phyloP scores from a whole-genome alignment of 2,797 vertebrate species.

The Kryptopterus vitreolus region DNA sequence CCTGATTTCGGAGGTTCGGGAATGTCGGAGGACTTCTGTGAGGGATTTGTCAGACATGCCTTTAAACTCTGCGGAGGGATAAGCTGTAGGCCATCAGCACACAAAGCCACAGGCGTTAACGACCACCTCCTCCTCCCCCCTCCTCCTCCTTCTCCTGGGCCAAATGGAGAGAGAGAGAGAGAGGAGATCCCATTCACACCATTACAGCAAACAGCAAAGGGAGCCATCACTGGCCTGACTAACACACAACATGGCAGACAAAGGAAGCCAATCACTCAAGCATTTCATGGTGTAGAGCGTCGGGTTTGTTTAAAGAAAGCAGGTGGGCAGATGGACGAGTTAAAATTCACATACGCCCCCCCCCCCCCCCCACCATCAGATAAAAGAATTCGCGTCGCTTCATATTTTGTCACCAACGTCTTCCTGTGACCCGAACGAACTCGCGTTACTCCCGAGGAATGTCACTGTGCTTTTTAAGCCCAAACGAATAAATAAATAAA shows the following conservation, averaged over 20 bases:
- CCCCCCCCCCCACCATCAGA: no score
- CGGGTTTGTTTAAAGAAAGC: constrained; percentile 34
- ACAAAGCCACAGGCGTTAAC: constrained; percentile 51
- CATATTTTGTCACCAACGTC: constrained; percentile 32
- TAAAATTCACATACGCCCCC: constrained; percentile 49
- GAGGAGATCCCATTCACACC: constrained; percentile 64
- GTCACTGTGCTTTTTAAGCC: constrained; percentile 21
- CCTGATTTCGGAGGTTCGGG: constrained; percentile 22
- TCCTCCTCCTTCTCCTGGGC: constrained; percentile 37
- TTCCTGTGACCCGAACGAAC: constrained; percentile 41
- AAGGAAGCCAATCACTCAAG: constrained; percentile 62
- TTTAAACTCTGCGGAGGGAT: constrained; percentile 29
- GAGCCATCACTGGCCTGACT: constrained; percentile 63
- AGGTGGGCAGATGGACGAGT: constrained; percentile 48
- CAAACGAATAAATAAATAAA: constrained; percentile 19
- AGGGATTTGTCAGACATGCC: constrained; percentile 55
- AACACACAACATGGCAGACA: constrained; percentile 67
- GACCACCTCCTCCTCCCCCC: constrained; percentile 37
- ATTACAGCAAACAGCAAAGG: constrained; percentile 52
- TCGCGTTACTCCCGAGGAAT: constrained; percentile 27
- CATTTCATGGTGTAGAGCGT: constrained; percentile 24
- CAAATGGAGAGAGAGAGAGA: constrained; percentile 60
- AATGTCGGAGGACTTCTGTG: constrained; percentile 14
- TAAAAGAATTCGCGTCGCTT: constrained; percentile 9
- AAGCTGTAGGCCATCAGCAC: constrained; percentile 41